These are phyloP conservation scores for Lithophane semibrunnea DNA, from an alignment of 2,888 invertebrate genomes.

Conservation along the genomic window DNA sequence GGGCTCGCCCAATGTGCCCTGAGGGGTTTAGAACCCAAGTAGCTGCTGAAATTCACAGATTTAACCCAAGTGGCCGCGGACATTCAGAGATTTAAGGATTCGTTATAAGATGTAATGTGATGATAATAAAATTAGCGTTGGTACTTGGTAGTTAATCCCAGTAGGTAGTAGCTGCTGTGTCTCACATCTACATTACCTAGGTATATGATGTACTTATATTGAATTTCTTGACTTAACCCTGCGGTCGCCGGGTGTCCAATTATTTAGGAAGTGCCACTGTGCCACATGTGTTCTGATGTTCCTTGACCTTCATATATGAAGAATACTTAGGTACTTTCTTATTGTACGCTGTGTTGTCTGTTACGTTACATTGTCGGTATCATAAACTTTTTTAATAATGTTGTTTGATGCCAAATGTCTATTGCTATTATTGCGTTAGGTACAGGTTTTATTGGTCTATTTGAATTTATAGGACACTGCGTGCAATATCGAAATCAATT, in stretches of 20 bases:
- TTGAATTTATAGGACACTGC: constrained; percentile 63
- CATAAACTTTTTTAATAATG: constrained; percentile 67
- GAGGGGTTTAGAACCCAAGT: too few relatives aligned
- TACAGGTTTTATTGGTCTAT: constrained; percentile 59
- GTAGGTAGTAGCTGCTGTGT: background rate
- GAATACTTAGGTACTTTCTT: constrained; percentile 26
- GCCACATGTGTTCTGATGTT: constrained; percentile 49
- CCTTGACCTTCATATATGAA: constrained; percentile 41
- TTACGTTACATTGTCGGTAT: constrained; percentile 31
- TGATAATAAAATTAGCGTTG: background rate
- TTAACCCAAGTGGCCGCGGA: too few relatives aligned
- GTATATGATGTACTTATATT: too few relatives aligned
- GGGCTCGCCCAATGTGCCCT: too few relatives aligned
- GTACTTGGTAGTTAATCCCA: background rate
- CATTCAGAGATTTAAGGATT: too few relatives aligned
- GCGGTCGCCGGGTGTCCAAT: constrained; percentile 34
- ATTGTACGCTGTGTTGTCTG: constrained; percentile 27
- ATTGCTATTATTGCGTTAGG: constrained; percentile 58
- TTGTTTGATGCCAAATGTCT: constrained; percentile 58
- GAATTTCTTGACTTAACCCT: constrained; percentile 4
- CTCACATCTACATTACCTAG: too few relatives aligned
- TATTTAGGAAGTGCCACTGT: constrained; percentile 47
- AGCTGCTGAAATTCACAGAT: too few relatives aligned
- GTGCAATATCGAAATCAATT: constrained; percentile 64
- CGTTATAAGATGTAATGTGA: too few relatives aligned